Evolutionary conservation across 2,113 vertebrate genomes (phyloP).

Genomic region (rabbit (Oryctolagus cuniculus)): DNA sequence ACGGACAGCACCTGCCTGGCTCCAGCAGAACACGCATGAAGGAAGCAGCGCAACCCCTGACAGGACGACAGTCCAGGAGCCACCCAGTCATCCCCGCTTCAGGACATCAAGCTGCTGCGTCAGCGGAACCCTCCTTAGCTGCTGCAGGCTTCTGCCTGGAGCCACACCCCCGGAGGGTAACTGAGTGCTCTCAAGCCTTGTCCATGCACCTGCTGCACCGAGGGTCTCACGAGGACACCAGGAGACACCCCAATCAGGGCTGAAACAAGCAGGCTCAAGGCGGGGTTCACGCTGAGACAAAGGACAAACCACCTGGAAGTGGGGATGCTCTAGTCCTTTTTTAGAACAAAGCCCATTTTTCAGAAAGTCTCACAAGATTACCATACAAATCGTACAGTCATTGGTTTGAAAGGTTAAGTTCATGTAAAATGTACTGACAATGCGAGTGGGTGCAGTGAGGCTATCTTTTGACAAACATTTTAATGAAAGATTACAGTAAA

Average conservation of each 20-base stretch:
- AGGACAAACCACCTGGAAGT: background rate
- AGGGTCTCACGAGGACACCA: fast-evolving
- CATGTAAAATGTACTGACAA: background rate
- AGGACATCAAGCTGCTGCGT: background rate
- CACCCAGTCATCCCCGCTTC: background rate
- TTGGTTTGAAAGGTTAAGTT: background rate
- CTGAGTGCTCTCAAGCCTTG: background rate
- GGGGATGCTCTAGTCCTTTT: background rate
- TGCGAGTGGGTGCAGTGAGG: conserved; percentile 20
- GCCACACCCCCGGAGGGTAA: fast-evolving
- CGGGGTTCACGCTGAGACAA: background rate
- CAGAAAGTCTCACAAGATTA: background rate
- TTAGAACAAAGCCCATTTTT: background rate
- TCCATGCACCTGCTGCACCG: fast-evolving
- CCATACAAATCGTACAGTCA: background rate
- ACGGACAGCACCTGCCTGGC: conserved; percentile 74
- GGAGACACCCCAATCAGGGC: background rate
- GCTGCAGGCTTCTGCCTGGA: background rate
- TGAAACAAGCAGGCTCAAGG: background rate
- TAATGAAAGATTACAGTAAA: background rate
- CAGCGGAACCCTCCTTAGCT: background rate
- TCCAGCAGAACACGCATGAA: background rate
- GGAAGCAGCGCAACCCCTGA: background rate
- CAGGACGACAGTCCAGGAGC: background rate
- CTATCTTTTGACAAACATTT: conserved; percentile 42